Evolutionary conservation across 2,888 invertebrate genomes (phyloP), one percentile per base, ranked within the genome.

Genomic region (Cheilosia impressa): DNA sequence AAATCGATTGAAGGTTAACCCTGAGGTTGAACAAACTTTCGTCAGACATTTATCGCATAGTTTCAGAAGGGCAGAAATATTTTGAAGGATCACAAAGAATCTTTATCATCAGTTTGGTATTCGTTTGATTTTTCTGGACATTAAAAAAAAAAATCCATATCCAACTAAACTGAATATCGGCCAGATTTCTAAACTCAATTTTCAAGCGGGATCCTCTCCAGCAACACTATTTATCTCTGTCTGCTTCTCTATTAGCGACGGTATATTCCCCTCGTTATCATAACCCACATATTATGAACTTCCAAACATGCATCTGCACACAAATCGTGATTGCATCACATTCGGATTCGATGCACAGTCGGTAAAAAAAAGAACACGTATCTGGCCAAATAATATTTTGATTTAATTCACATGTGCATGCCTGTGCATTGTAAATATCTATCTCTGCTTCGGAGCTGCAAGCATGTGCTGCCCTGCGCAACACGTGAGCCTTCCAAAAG

Each of bases 321-420:
- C 31, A 75, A 84, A 58, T 84, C 84, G 84, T 84, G 84, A 84
- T 84, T 75, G 69, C 75, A 84, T 84, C 75, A 84, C 84, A 80
- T 80, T 84, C 53, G 68, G 58, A 80, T 80, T 84, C 53, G 68
- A 63, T 62, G 27, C 45, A 62, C 50, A 72, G 60, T n/a, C 45
- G 57, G 65, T 47, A 45, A 4, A 45, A 47, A 71, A 43, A 13
- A 19, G 53, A 50, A 38, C 38, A 60, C 57, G 19, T 45, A 62
- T 63, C 50, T 41, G 58, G 41, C 75, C 73, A 79, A 84, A 80
- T 79, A 84, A 60, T 79, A 79, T 84, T 84, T 79, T 65, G 79
- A 84, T 80, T 84, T 84, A 75, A 84, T 79, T 84, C 84, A 84
- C 79, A 84, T 84, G 65, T 77, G 77, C 82, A 77, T 83, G 83